A percentile compares a stretch with the other conserved stretches of the same genome.
phyloP scores from a whole-genome alignment of 2,797 vertebrate species.

The Cichlasoma orientale region DNA sequence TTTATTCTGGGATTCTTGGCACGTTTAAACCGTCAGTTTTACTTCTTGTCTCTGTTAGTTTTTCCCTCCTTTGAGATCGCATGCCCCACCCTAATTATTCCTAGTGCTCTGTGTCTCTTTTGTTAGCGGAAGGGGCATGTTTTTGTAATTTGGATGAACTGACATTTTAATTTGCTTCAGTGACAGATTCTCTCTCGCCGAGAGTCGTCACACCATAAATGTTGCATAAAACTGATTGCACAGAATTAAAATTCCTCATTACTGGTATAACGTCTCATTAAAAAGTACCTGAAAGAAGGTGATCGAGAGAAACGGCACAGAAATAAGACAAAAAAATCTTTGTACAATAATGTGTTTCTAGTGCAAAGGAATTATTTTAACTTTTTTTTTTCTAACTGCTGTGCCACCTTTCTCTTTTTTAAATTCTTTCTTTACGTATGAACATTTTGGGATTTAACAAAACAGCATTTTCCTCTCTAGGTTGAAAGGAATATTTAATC shows the following conservation, averaged over 20 bases:
- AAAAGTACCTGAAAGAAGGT: constrained; percentile 37
- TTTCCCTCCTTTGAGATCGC: neutral
- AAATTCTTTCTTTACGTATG: constrained; percentile 2
- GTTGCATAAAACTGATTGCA: constrained; percentile 17
- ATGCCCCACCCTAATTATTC: neutral
- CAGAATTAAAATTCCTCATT: constrained; percentile 29
- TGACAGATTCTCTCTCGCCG: constrained; percentile 1
- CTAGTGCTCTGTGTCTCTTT: neutral
- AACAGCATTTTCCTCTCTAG: constrained; percentile 13
- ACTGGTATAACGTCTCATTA: neutral
- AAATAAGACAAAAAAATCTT: constrained; percentile 19
- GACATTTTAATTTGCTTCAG: constrained; percentile 15
- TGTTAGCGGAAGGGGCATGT: neutral
- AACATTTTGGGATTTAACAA: constrained; percentile 6
- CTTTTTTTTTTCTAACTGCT: constrained; percentile 28
- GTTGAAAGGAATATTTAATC: constrained; percentile 20
- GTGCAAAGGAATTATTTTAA: constrained; percentile 35
- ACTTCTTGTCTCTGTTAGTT: neutral
- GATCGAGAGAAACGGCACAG: neutral
- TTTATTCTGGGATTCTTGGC: neutral
- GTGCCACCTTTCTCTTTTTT: neutral
- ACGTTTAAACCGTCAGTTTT: no score
- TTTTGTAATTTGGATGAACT: constrained; percentile 18
- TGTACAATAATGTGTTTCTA: constrained; percentile 28
- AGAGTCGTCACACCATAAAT: neutral